Percentiles rank a stretch among this genome's conserved stretches.
These are phyloP conservation scores for Strix uralensis DNA, from an alignment of 2,113 vertebrate genomes.

Conservation along the genomic window DNA sequence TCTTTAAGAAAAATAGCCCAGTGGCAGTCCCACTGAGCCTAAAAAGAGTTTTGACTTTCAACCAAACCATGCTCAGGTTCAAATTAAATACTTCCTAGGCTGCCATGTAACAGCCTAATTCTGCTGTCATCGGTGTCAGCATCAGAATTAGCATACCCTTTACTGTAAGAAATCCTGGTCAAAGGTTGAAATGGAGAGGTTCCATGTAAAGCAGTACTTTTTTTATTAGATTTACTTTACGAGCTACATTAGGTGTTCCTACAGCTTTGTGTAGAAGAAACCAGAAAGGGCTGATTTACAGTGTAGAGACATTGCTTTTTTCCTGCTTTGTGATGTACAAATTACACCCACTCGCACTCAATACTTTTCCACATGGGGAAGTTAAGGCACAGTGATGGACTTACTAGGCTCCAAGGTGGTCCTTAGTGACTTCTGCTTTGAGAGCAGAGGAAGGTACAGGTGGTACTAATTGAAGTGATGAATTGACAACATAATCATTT, in stretches of 20 bases:
- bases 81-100: neutral
- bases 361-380: neutral
- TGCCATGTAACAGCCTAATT: neutral
- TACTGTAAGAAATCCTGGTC: neutral
- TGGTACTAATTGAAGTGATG: neutral
- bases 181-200: neutral
- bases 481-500: neutral
- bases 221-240: neutral
- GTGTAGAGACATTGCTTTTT: neutral
- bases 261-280: neutral
- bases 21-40: neutral
- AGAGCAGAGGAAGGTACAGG: neutral
- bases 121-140: neutral
- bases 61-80: neutral
- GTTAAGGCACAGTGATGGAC: neutral
- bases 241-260: neutral
- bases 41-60: neutral
- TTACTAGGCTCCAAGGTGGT: neutral
- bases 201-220: neutral
- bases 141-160: neutral
- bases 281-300: neutral
- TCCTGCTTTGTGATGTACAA: neutral
- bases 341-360: neutral
- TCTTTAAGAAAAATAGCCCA: neutral
- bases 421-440: neutral